These are phyloP conservation scores for Enteromius mattozi DNA, from an alignment of 2,797 vertebrate species.

Conservation along the genomic window DNA sequence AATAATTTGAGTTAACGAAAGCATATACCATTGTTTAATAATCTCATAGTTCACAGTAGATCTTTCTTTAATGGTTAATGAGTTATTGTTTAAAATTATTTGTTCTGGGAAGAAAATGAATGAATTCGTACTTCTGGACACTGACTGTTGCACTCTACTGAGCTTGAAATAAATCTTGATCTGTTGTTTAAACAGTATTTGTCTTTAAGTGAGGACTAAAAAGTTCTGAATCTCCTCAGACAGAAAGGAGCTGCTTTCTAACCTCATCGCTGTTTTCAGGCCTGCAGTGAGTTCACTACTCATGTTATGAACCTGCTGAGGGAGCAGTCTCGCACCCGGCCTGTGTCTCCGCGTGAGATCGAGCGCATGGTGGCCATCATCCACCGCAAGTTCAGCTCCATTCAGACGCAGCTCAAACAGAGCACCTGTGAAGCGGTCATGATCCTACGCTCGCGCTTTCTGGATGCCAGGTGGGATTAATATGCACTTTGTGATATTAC, in stretches of 20 bases:
- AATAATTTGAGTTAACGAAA: neutral
- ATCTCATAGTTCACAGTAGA: neutral
- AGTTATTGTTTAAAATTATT: neutral
- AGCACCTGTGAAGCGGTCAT: conserved; percentile 94
- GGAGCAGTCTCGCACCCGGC: conserved; percentile 90
- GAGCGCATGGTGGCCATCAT: conserved; percentile 95
- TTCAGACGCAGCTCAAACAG: conserved; percentile 94
- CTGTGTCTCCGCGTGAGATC: conserved; percentile 90
- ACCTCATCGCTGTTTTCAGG: conserved; percentile 70
- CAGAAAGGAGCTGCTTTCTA: neutral
- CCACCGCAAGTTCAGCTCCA: conserved; percentile 94
- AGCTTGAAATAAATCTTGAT: neutral
- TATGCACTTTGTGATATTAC: neutral
- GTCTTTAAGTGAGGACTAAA: neutral
- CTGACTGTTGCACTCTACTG: neutral
- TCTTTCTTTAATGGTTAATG: neutral
- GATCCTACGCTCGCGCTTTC: conserved; percentile 91
- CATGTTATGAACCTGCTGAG: conserved; percentile 94
- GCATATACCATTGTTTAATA: neutral
- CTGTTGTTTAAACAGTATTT: neutral
- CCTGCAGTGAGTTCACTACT: conserved; percentile 92
- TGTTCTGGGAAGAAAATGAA: neutral
- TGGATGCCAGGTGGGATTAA: conserved; percentile 85
- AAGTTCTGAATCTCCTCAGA: neutral
- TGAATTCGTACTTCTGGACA: neutral